A percentile compares a stretch with the other conserved stretches of the same genome.
Evolutionary conservation across 1,140 invertebrate genomes (phyloP).

Genomic region (Lepidurus arcticus): DNA sequence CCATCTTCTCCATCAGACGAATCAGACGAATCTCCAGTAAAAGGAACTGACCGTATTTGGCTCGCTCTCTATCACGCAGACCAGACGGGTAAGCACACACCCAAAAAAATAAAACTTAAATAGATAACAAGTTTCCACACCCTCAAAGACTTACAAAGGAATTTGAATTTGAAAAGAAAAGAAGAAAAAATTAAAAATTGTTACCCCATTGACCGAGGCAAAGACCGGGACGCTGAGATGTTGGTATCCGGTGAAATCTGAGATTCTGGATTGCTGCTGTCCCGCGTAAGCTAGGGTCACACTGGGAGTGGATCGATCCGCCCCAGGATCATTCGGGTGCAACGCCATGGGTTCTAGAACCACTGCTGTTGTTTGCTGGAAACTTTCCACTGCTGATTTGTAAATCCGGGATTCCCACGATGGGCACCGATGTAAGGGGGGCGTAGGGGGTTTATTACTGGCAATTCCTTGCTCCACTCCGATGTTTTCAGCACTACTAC

Average conservation of each 20-base stretch:
- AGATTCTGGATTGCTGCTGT: conserved; percentile 23
- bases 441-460: conserved; percentile 68
- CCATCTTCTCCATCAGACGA: conserved; percentile 87
- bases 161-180: too few relatives aligned
- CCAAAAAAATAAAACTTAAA: neutral
- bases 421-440: conserved; percentile 73
- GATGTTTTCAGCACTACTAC: conserved; percentile 45
- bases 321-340: conserved; percentile 42
- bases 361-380: conserved; percentile 45
- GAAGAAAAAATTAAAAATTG: conserved; percentile 38
- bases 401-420: conserved; percentile 94
- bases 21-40: conserved; percentile 89
- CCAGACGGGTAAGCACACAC: conserved; percentile 31
- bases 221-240: conserved; percentile 75
- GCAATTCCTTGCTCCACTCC: conserved; percentile 42
- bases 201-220: conserved; percentile 88
- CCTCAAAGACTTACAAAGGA: neutral
- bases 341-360: conserved; percentile 31
- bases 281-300: neutral
- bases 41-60: conserved; percentile 90
- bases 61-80: conserved; percentile 65
- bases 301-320: conserved; percentile 37
- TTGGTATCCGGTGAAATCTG: conserved; percentile 39
- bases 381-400: conserved; percentile 77
- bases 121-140: neutral